A percentile compares a stretch with the other conserved stretches of the same genome.
Conservation (phyloP, 2,888 invertebrate species). For the Drosophila yooni region DNA sequence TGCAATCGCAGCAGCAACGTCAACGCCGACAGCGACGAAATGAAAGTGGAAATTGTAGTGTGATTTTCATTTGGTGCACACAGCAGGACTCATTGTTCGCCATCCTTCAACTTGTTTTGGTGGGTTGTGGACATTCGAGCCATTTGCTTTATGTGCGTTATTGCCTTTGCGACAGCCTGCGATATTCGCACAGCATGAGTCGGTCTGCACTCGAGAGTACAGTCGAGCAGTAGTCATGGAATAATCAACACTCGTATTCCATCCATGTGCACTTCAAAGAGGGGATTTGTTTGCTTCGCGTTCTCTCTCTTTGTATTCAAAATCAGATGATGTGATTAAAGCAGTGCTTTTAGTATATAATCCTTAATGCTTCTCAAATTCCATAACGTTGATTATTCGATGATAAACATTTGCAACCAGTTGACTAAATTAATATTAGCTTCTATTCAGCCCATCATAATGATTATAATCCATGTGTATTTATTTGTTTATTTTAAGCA, state of each 20-base stretch:
- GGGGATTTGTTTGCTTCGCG: not conserved
- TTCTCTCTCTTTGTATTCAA: not conserved
- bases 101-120: not conserved
- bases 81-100: not conserved
- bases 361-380: not conserved
- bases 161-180: constrained; percentile 3
- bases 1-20: constrained; percentile 6
- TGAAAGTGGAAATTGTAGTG: constrained; percentile 34
- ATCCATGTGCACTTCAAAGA: not conserved
- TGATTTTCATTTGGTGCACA: constrained; percentile 32
- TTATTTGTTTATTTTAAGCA: not conserved
- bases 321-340: not conserved
- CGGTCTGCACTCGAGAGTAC: not conserved
- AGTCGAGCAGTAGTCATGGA: not conserved
- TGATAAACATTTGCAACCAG: not conserved
- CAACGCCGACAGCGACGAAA: constrained; percentile 18
- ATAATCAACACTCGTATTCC: not conserved
- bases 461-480: not conserved
- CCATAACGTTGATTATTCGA: not conserved
- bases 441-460: not conserved
- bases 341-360: not conserved
- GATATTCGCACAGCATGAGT: constrained; percentile 10
- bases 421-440: not conserved
- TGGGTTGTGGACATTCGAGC: not conserved
- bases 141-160: not conserved